Conservation (phyloP, 2,888 invertebrate genomes). For the Anthophora plumipes region DNA sequence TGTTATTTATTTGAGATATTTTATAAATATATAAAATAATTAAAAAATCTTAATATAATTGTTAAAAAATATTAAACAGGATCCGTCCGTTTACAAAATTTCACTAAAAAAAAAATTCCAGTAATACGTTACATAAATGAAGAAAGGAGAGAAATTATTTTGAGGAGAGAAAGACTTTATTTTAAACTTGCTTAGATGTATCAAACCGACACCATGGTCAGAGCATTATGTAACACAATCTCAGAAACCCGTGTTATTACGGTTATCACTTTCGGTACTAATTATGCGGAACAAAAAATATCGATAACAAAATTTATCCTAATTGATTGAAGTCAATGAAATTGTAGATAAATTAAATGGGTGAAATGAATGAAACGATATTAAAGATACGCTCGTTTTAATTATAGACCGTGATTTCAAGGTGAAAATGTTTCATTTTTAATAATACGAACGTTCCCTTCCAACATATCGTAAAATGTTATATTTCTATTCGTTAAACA, state of each 20-base stretch:
- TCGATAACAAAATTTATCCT: slow-evolving; percentile 5
- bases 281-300: slow-evolving; percentile 31
- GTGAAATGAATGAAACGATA: slow-evolving; percentile 1
- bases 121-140: slow-evolving; percentile 36
- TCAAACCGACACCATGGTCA: slow-evolving; percentile 49
- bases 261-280: slow-evolving; percentile 50
- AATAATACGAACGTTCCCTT: neutral
- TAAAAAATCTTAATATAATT: neutral
- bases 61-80: slow-evolving; percentile 2
- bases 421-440: neutral
- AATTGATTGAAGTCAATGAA: slow-evolving; percentile 11
- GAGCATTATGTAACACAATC: slow-evolving; percentile 68
- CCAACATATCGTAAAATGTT: neutral
- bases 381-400: neutral
- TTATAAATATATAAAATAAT: neutral
- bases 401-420: slow-evolving; percentile 1
- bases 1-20: slow-evolving; percentile 5
- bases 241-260: slow-evolving; percentile 63
- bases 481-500: neutral
- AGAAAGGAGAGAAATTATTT: slow-evolving; percentile 37
- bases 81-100: neutral
- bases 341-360: neutral
- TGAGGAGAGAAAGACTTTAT: slow-evolving; percentile 39
- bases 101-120: slow-evolving; percentile 14
- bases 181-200: slow-evolving; percentile 53